These are phyloP conservation scores for Watsonalla cultraria DNA, from an alignment of 2,888 invertebrate genomes.

Conservation along the genomic window DNA sequence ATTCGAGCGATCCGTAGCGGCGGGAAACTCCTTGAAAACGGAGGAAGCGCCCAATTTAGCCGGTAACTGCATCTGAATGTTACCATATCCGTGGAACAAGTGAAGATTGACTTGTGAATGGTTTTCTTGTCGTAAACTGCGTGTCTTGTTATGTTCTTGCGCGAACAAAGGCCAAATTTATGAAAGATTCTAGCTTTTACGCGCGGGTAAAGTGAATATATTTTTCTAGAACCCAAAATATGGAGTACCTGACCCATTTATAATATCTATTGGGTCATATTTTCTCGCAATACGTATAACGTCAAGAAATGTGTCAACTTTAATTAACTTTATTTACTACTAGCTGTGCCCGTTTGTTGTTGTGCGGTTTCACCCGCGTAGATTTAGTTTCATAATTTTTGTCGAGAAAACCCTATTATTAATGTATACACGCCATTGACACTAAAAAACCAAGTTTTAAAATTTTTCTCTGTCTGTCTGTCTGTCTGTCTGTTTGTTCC, in stretches of 20 bases:
- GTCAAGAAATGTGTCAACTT: no score
- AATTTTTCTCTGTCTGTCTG: no score
- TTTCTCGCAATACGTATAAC: no score
- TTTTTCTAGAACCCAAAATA: slow-evolving; percentile 13
- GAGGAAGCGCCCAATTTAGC: slow-evolving; percentile 63
- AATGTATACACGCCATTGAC: no score
- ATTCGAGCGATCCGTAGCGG: slow-evolving; percentile 28
- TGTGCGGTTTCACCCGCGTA: no score
- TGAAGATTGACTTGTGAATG: slow-evolving; percentile 69
- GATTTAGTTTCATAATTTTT: no score
- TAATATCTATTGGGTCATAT: no score
- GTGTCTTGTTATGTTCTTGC: slow-evolving; percentile 54
- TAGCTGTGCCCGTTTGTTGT: no score
- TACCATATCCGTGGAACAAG: slow-evolving; percentile 66
- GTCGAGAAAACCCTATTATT: no score
- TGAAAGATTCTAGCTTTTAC: slow-evolving; percentile 39
- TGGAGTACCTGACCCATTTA: not conserved
- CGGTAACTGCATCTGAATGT: slow-evolving; percentile 70
- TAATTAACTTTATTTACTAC: no score
- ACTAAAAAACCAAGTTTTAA: no score
- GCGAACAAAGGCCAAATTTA: slow-evolving; percentile 47
- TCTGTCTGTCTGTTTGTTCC: no score
- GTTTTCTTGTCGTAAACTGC: slow-evolving; percentile 59
- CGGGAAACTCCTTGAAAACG: slow-evolving; percentile 45
- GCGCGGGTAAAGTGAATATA: slow-evolving; percentile 22